Base-by-base conservation (phyloP, 2,888 invertebrate genomes). In the Empis stercorea region DNA sequence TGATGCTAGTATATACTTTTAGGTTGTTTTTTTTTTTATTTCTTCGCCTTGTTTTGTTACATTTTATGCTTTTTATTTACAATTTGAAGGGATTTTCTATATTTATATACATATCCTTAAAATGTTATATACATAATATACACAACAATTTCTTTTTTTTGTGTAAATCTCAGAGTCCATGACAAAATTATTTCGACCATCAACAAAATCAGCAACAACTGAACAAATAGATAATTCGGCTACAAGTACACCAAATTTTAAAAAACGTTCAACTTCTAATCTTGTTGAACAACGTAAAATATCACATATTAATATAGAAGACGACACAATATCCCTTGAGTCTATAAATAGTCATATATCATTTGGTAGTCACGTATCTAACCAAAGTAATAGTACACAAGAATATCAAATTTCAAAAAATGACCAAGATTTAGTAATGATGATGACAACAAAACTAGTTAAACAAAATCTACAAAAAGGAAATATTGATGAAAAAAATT, bases 121-220 rank as follows among this genome's bases (percentile, higher is more conserved):
- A 20, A 20, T 20, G 5, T 20, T 20, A 20, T 20, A 20, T 20
- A 20, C 20, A 10, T 20, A 40, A 40, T 13, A 23, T 9, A 9
- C 13, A 32, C 32, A 32, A 5, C 32, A 13, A 4, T 16, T n/a
- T n/a, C n/a, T n/a, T n/a, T n/a, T n/a, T n/a, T n/a, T n/a, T n/a
- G n/a, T n/a, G n/a, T n/a, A n/a, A 32, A 39, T 48, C 34, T 36
- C 62, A 54, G 67, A 66, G 57, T 65, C 66, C 52, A 62, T 68
- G 59, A 66, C 64, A 54, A 68, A 68, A 60, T 63, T 68, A 47
- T 68, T 68, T 60, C 66, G 68, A 52, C 61, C 64, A 51, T 61
- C 65, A 50, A 36, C 43, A 20, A 17, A 44, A 46, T 32, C 56
- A 42, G 48, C 56, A 48, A 58, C 53, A 45, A 34, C 48, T 46